Evolutionary conservation across 2,797 vertebrate species (phyloP), one percentile per base, ranked within the genome.

Genomic region (Anas capensis): DNA sequence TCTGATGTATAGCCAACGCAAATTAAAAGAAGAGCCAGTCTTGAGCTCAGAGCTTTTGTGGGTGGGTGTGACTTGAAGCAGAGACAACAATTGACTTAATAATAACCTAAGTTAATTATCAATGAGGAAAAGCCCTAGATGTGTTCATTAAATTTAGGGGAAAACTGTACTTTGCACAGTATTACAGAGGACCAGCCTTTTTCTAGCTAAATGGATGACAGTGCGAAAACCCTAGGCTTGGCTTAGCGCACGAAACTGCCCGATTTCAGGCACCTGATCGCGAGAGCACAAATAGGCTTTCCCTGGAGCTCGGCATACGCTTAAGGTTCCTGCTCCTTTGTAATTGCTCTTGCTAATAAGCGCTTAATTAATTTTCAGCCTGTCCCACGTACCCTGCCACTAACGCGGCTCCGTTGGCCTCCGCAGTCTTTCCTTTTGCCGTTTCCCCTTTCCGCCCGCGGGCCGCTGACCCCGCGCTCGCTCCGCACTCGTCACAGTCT

Each of bases 1-100:
- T 96, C 92, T 95, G 96, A 97, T 96, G 92, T 96, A 81, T 20
- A 16, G 96, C 96, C 93, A 96, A 93, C 92, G 68, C 92, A 94
- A 95, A 95, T 96, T 97, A 97, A 93, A 96, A 95, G 93, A 94
- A 93, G 88, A 95, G 90, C 93, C 64, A 68, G 78, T 95, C 94
- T 94, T 73, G 60, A 85, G 90, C 88, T 82, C 92, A 89, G 92
- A 92, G 84, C 90, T 92, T 94, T 94, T 94, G 94, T 93, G 93
- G 78, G 83, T 95, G 93, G 95, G 86, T 95, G 88, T 95, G 88
- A 87, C 92, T 80, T 95, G 84, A 95, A 89, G 88, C 5, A 71
- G 95, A 94, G 93, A 91, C 92, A 95, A 86, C 85, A 93, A 93
- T 54, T 84, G 95, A 57, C 66, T 88, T 95, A 95, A 94, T 95